Evolutionary conservation across 1,140 invertebrate species (phyloP), one percentile per base, ranked within the genome.

Genomic region (Coenobita brevimanus): DNA sequence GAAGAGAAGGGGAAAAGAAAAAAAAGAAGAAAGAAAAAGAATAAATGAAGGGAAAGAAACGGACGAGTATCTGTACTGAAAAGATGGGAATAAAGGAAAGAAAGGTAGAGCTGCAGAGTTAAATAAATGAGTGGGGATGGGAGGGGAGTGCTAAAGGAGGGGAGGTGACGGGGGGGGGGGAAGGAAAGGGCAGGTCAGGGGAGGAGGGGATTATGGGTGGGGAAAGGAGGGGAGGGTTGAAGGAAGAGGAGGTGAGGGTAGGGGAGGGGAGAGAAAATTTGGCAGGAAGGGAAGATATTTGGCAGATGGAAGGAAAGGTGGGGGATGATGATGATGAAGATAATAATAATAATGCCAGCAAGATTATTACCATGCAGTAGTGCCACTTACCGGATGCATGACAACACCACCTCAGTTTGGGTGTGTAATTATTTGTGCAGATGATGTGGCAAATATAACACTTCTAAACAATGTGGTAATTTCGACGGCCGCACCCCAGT

Each of bases 1-100:
- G n/a, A 57, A n/a, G n/a, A 57, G 54, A n/a, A 57, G 54, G n/a
- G 54, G n/a, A 57, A n/a, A n/a, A 57, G n/a, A 57, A n/a, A 57
- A 57, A 57, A 13, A 57, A 57, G n/a, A n/a, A 57, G 54, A 57
- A n/a, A 10, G n/a, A n/a, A n/a, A 57, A n/a, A n/a, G 54, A 57
- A 57, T 13, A 13, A n/a, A 57, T 10, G n/a, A 57, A n/a, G 54
- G n/a, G 54, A 57, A 57, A n/a, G 54, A 57, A n/a, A 57, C n/a
- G 54, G 54, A 57, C n/a, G n/a, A n/a, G n/a, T n/a, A n/a, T n/a
- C n/a, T n/a, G n/a, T n/a, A n/a, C n/a, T 57, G 54, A n/a, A 57
- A 57, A 57, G n/a, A 57, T 13, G 13, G n/a, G 54, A 57, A n/a
- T 13, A n/a, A 57, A n/a, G n/a, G n/a, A 57, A n/a, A 57, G 54